phyloP scores from a whole-genome alignment of 2,888 invertebrate genomes.

The Laspeyria flexula region DNA sequence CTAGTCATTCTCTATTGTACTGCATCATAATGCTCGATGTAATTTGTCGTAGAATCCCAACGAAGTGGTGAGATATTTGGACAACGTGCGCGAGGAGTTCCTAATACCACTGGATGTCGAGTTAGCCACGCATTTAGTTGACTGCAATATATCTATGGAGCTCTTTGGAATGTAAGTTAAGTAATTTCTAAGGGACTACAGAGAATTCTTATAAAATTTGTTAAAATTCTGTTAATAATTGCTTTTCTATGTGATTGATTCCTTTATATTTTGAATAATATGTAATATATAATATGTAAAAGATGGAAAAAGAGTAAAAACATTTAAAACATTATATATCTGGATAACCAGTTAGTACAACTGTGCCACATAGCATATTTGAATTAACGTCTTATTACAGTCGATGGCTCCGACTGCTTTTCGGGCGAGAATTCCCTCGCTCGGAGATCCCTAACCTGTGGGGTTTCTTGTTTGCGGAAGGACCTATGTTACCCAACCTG shows the following conservation, averaged over 20 bases:
- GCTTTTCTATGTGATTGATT: too few relatives aligned
- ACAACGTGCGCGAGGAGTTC: constrained; percentile 87
- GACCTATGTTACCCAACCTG: constrained; percentile 70
- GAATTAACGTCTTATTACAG: constrained; percentile 84
- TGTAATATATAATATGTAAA: too few relatives aligned
- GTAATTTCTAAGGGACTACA: constrained; percentile 86
- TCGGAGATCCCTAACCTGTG: constrained; percentile 91
- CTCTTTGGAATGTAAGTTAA: constrained; percentile 94
- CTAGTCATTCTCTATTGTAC: too few relatives aligned
- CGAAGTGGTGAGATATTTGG: constrained; percentile 87
- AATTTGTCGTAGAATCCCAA: constrained; percentile 66
- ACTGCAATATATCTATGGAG: constrained; percentile 92
- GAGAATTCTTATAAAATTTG: too few relatives aligned
- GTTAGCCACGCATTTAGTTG: constrained; percentile 87
- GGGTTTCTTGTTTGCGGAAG: constrained; percentile 94
- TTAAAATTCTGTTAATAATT: too few relatives aligned
- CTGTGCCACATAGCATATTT: too few relatives aligned
- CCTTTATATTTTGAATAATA: too few relatives aligned
- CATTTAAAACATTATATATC: too few relatives aligned
- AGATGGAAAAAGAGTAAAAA: too few relatives aligned
- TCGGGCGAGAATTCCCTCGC: constrained; percentile 93
- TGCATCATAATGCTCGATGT: too few relatives aligned
- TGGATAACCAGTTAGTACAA: too few relatives aligned
- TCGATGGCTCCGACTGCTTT: constrained; percentile 93
- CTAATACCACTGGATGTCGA: constrained; percentile 84